phyloP scores from a whole-genome alignment of 2,888 invertebrate genomes.

The Amphipyra tragopoginis region DNA sequence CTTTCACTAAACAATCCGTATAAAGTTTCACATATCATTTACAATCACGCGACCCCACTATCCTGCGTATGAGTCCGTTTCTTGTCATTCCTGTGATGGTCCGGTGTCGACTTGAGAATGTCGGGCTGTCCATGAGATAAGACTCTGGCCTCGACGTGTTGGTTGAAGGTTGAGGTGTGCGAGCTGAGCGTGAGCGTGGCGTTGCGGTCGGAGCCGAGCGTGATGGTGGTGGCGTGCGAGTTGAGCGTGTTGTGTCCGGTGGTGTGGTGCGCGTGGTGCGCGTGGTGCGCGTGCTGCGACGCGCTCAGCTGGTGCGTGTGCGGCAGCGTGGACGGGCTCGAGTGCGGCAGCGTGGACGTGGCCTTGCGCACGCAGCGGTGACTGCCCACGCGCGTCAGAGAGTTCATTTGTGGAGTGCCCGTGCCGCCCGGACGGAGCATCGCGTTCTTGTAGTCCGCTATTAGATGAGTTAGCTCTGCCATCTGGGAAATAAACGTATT shows the following conservation, averaged over 20 bases:
- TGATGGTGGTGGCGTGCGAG: slow-evolving; percentile 88
- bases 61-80: slow-evolving; percentile 82
- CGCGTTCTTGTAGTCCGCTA: slow-evolving; percentile 98
- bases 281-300: slow-evolving; percentile 71
- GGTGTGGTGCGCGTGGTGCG: slow-evolving; percentile 76
- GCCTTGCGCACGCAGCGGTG: slow-evolving; percentile 90
- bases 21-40: slow-evolving; percentile 26
- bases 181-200: slow-evolving; percentile 81
- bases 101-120: slow-evolving; percentile 96
- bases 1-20: slow-evolving; percentile 48
- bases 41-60: slow-evolving; percentile 83
- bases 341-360: slow-evolving; percentile 79
- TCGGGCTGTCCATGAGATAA: slow-evolving; percentile 93
- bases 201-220: slow-evolving; percentile 81
- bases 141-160: slow-evolving; percentile 70
- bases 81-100: slow-evolving; percentile 91
- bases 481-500: slow-evolving; percentile 89
- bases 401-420: slow-evolving; percentile 95
- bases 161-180: slow-evolving; percentile 78
- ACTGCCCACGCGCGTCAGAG: slow-evolving; percentile 93
- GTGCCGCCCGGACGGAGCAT: slow-evolving; percentile 93
- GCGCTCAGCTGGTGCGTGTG: slow-evolving; percentile 73
- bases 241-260: slow-evolving; percentile 90
- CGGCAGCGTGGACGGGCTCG: slow-evolving; percentile 82
- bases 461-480: slow-evolving; percentile 96